Percentiles rank a stretch among this genome's conserved stretches.
Conservation (phyloP, 2,797 vertebrate species). For the Parauchenoglanis ngamensis region DNA sequence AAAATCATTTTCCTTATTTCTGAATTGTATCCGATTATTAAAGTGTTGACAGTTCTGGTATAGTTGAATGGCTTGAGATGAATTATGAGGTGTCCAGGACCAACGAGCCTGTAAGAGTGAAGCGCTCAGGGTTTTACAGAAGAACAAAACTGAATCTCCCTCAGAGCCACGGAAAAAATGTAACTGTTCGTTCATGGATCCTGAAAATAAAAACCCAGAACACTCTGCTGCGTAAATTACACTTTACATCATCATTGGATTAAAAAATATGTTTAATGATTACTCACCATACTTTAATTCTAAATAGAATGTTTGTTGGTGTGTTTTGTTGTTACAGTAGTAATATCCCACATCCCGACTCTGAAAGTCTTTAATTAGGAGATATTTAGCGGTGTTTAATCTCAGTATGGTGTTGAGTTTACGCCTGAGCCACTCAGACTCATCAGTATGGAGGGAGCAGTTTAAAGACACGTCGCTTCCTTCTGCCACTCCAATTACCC, state of each 20-base stretch:
- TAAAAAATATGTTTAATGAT: not conserved
- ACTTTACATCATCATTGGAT: not conserved
- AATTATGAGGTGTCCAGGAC: not conserved
- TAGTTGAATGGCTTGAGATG: not conserved
- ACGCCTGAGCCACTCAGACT: not conserved
- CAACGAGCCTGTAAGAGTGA: not conserved
- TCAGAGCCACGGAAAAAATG: not conserved
- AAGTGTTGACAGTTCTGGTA: not conserved
- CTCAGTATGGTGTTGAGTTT: not conserved
- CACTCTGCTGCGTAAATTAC: not conserved
- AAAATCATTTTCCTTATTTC: not conserved
- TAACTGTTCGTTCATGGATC: not conserved
- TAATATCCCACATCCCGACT: not conserved
- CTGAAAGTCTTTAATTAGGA: not conserved
- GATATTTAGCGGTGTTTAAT: not conserved
- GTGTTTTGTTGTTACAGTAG: not conserved
- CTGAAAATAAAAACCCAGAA: conserved; percentile 6
- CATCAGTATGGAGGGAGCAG: not conserved
- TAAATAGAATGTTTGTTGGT: not conserved
- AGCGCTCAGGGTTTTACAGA: conserved; percentile 7
- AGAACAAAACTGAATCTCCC: not conserved
- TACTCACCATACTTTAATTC: not conserved
- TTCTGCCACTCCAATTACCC: not conserved
- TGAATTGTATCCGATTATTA: not conserved
- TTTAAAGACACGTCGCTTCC: not conserved